Evolutionary conservation across 2,113 vertebrate genomes (phyloP), one percentile per base, ranked within the genome.

Genomic region (Heteronetta atricapilla): DNA sequence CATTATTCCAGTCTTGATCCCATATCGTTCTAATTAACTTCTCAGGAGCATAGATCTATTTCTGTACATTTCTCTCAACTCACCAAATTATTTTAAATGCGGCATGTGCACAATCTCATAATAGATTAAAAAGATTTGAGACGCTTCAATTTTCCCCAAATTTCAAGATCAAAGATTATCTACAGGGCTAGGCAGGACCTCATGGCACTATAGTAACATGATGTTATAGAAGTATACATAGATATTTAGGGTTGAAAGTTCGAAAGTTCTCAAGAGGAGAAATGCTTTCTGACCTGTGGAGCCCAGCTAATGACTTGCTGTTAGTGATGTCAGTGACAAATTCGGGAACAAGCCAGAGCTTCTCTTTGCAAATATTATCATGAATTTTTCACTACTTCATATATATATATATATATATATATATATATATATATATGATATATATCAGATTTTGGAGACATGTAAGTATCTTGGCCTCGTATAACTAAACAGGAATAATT

Each of bases 1-100:
- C 88, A 95, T 94, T 95, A 90, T 93, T 91, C 59, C 73, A 93
- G 67, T 42, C 94, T 93, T 92, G 93, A 92, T 89, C 81, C 77
- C 67, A 26, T 79, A 90, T 92, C 9, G 0, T 89, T 93, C 90
- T 95, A 88, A 93, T 94, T 94, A 97, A 84, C 88, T 95, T 88
- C 88, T 90, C 80, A 93, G 86, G 82, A 96, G 58, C 77, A 84
- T 55, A 70, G 50, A 93, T 86, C 90, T 96, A 90, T 96, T 95
- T 95, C 88, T 87, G 93, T 29, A 89, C 89, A 87, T 90, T 93
- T 86, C 90, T 92, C 69, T 96, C 88, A 89, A 93, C 48, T 90
- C 74, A 87, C 67, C 53, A 90, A 89, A 93, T 90, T 90, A 84
- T 94, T 90, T 94, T 62, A 90, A 90, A 94, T 62, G 70, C 3